Conservation (phyloP, 1,140 invertebrate species). For the Oncopeltus fasciatus region DNA sequence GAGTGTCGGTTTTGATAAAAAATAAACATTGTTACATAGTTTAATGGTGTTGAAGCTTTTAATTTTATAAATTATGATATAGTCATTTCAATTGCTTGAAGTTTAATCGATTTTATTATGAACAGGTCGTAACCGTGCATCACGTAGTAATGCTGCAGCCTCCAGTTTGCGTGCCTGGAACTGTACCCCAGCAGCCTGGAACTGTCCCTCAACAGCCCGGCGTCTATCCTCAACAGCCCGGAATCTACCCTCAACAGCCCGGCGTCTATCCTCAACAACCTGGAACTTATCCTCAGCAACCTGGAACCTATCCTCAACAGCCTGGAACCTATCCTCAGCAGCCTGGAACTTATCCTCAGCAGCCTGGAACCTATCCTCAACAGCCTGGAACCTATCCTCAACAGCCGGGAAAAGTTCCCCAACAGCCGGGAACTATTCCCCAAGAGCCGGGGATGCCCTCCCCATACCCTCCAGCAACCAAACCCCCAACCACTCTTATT, state of each 20-base stretch:
- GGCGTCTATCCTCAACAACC: neutral
- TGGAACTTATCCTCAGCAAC: neutral
- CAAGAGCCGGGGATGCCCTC: neutral
- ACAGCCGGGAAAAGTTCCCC: neutral
- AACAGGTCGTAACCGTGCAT: neutral
- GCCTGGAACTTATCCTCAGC: neutral
- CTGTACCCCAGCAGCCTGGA: neutral
- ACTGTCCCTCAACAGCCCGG: neutral
- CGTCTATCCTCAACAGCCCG: neutral
- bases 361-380: neutral
- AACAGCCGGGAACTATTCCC: neutral
- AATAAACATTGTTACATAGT: no score
- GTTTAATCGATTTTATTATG: neutral
- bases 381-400: neutral
- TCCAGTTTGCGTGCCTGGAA: neutral
- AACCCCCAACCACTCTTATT: neutral
- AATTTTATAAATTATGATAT: neutral
- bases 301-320: neutral
- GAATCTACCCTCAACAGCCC: neutral
- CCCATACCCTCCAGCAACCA: neutral
- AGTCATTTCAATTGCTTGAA: neutral
- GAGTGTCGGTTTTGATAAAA: no score
- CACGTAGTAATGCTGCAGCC: constrained; percentile 10
- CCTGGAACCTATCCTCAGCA: neutral
- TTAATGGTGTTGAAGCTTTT: no score